phyloP scores from a whole-genome alignment of 1,140 invertebrate genomes.

The Conopomorpha cramerella region DNA sequence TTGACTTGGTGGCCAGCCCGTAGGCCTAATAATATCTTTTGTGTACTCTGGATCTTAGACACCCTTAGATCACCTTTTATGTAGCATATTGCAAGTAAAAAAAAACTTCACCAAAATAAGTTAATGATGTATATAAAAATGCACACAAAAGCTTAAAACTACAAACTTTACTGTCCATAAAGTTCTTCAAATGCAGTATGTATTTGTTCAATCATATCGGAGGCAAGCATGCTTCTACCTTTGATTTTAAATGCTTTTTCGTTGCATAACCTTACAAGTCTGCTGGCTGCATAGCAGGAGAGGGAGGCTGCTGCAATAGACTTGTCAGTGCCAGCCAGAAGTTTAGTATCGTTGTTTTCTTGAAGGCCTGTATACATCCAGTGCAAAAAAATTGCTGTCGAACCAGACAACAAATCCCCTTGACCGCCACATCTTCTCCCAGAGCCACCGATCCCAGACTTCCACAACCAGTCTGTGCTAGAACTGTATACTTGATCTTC shows the following conservation, averaged over 20 bases:
- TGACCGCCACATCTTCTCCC: slow-evolving; percentile 94
- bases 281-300: slow-evolving; percentile 81
- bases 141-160: neutral
- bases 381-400: slow-evolving; percentile 80
- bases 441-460: slow-evolving; percentile 70
- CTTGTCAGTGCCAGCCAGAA: slow-evolving; percentile 34
- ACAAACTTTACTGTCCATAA: slow-evolving; percentile 50
- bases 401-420: slow-evolving; percentile 90
- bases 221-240: slow-evolving; percentile 81
- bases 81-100: slow-evolving; percentile 1
- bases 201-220: slow-evolving; percentile 87
- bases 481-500: slow-evolving; percentile 79
- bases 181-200: slow-evolving; percentile 69
- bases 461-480: slow-evolving; percentile 51
- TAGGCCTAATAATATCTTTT: too few species aligned
- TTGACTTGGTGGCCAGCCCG: too few species aligned
- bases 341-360: slow-evolving; percentile 12
- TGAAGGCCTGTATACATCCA: slow-evolving; percentile 67
- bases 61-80: too few species aligned
- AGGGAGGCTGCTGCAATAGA: slow-evolving; percentile 66
- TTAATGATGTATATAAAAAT: neutral
- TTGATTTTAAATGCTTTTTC: slow-evolving; percentile 74
- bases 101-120: slow-evolving; percentile 1
- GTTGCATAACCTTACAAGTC: slow-evolving; percentile 81
- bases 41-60: too few species aligned